phyloP scores from a whole-genome alignment of 2,888 invertebrate species.

The Ctena decussata region DNA sequence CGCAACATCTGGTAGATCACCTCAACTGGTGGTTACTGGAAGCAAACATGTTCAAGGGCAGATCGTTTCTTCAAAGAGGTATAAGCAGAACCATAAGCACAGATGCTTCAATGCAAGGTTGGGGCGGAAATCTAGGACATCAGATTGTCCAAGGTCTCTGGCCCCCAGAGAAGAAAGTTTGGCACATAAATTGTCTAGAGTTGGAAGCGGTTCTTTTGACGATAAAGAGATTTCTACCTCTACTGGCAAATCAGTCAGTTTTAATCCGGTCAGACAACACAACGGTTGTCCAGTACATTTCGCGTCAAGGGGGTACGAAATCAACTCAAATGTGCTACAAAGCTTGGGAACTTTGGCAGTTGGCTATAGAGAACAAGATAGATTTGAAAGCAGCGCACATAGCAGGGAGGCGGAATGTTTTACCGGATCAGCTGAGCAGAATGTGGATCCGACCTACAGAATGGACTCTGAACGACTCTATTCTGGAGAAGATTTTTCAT shows the following conservation, averaged over 20 bases:
- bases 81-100: slow-evolving; percentile 27
- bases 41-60: slow-evolving; percentile 34
- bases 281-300: slow-evolving; percentile 50
- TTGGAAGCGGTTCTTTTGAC: slow-evolving; percentile 52
- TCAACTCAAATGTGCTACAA: slow-evolving; percentile 42
- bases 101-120: slow-evolving; percentile 44
- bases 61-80: slow-evolving; percentile 25
- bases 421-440: slow-evolving; percentile 38
- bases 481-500: slow-evolving; percentile 22
- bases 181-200: slow-evolving; percentile 58
- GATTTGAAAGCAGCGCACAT: slow-evolving; percentile 31
- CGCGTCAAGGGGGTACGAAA: slow-evolving; percentile 55
- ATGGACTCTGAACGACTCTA: slow-evolving; percentile 22
- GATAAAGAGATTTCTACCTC: slow-evolving; percentile 22
- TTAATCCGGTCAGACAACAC: slow-evolving; percentile 51
- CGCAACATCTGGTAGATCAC: slow-evolving; percentile 27
- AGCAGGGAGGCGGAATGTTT: slow-evolving; percentile 3
- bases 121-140: slow-evolving; percentile 41
- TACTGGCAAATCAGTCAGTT: slow-evolving; percentile 32
- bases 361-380: slow-evolving; percentile 37
- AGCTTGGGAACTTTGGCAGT: slow-evolving; percentile 50
- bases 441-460: slow-evolving; percentile 20
- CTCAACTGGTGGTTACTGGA: slow-evolving; percentile 42
- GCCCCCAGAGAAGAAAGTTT: slow-evolving; percentile 1
- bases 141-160: slow-evolving; percentile 41